Evolutionary conservation across 2,888 invertebrate genomes (phyloP).

Genomic region (Horisme vitalbata): DNA sequence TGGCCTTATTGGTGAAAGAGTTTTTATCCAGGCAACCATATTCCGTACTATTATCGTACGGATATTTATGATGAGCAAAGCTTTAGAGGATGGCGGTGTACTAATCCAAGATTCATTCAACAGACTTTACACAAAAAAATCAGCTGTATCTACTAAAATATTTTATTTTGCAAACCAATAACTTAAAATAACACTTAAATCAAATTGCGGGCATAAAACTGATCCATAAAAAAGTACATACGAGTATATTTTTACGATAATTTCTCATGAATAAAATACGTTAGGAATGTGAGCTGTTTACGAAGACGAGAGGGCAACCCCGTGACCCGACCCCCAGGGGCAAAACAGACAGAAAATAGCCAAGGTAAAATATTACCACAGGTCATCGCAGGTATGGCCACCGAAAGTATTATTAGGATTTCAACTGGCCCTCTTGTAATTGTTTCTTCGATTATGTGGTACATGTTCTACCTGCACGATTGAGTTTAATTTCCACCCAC

Average conservation of each 20-base stretch:
- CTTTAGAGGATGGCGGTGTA: neutral
- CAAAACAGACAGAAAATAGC: conserved; percentile 9
- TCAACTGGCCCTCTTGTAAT: too few relatives aligned
- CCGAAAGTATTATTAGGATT: too few relatives aligned
- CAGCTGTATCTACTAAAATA: too few relatives aligned
- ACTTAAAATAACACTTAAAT: neutral
- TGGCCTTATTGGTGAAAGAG: too few relatives aligned
- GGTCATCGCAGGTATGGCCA: neutral
- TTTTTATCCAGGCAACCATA: too few relatives aligned
- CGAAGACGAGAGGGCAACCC: conserved; percentile 19
- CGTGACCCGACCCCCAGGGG: conserved; percentile 4
- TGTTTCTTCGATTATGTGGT: too few relatives aligned
- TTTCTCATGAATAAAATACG: conserved; percentile 18
- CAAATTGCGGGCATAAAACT: neutral
- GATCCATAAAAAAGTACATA: neutral
- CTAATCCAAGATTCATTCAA: neutral
- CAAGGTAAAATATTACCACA: conserved; percentile 11
- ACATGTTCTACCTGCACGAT: too few relatives aligned
- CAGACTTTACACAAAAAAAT: too few relatives aligned
- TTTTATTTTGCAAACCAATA: neutral
- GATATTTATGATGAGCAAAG: too few relatives aligned
- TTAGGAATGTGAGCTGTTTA: conserved; percentile 27
- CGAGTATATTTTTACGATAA: neutral
- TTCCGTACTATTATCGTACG: too few relatives aligned
- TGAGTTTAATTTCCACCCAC: too few relatives aligned